These are phyloP conservation scores for Astropecten irregularis DNA, from an alignment of 53 echinoderm and acorn worm genomes.

Conservation along the genomic window DNA sequence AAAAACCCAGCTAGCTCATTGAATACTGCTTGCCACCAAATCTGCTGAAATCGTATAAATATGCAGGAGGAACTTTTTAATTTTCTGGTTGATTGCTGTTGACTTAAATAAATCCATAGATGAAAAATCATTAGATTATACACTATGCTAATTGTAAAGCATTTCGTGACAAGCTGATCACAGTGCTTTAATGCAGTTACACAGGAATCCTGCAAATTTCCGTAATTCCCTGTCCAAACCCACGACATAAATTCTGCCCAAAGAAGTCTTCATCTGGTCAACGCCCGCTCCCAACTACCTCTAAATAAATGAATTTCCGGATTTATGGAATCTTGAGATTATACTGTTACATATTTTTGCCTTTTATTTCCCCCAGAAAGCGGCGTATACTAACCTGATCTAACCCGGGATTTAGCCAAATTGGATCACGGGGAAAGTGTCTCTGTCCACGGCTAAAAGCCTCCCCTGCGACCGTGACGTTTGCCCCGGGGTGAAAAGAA, in stretches of 20 bases:
- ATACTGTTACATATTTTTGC: constrained; percentile 61
- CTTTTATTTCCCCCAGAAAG: constrained; percentile 56
- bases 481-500: constrained; percentile 37
- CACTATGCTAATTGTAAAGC: no score
- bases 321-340: background rate
- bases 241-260: no score
- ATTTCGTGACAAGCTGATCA: no score
- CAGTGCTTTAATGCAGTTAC: no score
- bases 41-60: no score
- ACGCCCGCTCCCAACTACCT: constrained; percentile 20
- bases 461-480: constrained; percentile 50
- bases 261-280: constrained; percentile 41
- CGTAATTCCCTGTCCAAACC: no score
- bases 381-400: constrained; percentile 53
- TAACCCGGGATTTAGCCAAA: constrained; percentile 52
- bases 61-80: no score
- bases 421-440: constrained; percentile 40
- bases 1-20: no score
- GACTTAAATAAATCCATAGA: background rate
- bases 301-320: constrained; percentile 13
- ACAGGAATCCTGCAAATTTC: no score
- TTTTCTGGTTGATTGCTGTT: background rate
- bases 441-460: constrained; percentile 40
- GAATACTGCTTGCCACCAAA: no score
- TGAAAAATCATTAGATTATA: no score